phyloP scores from a whole-genome alignment of 2,797 vertebrate species.

The Poeciliopsis presidionis region DNA sequence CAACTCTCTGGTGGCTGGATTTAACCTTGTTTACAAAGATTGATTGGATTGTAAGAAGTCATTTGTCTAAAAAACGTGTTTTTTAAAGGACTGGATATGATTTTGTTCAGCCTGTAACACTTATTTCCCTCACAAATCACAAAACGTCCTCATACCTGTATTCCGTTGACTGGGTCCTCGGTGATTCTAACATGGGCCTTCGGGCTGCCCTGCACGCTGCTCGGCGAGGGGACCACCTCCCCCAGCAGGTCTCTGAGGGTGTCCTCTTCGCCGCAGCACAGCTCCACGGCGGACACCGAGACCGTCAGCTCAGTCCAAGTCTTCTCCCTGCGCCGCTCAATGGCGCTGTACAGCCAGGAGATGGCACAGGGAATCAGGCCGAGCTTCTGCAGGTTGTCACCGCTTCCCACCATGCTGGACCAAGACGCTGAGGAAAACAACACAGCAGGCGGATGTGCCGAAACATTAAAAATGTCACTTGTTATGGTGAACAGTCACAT shows the following conservation, averaged over 20 bases:
- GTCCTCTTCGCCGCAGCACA: slow-evolving; percentile 95
- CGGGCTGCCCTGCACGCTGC: slow-evolving; percentile 88
- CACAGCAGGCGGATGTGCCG: not conserved
- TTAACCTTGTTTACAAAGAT: slow-evolving; percentile 4
- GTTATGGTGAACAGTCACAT: not conserved
- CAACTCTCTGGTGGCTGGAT: slow-evolving; percentile 7
- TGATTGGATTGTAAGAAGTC: slow-evolving; percentile 7
- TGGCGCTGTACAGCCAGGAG: slow-evolving; percentile 96
- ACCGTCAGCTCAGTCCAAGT: slow-evolving; percentile 94
- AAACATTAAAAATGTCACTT: not conserved
- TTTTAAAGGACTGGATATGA: not conserved
- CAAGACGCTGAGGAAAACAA: slow-evolving; percentile 86
- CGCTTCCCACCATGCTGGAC: slow-evolving; percentile 95
- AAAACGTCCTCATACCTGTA: slow-evolving; percentile 84
- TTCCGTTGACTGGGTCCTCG: slow-evolving; percentile 92
- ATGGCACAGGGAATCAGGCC: slow-evolving; percentile 96
- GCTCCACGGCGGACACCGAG: slow-evolving; percentile 94
- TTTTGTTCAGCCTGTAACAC: not conserved
- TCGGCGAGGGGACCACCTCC: slow-evolving; percentile 84
- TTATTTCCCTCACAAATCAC: not conserved
- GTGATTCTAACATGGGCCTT: slow-evolving; percentile 90
- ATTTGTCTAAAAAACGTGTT: not conserved
- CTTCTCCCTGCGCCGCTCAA: slow-evolving; percentile 93
- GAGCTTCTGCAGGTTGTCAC: slow-evolving; percentile 89
- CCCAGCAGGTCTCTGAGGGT: slow-evolving; percentile 92